Evolutionary conservation across 1,140 invertebrate species (phyloP).

Genomic region (Meloidogyne floridensis): DNA sequence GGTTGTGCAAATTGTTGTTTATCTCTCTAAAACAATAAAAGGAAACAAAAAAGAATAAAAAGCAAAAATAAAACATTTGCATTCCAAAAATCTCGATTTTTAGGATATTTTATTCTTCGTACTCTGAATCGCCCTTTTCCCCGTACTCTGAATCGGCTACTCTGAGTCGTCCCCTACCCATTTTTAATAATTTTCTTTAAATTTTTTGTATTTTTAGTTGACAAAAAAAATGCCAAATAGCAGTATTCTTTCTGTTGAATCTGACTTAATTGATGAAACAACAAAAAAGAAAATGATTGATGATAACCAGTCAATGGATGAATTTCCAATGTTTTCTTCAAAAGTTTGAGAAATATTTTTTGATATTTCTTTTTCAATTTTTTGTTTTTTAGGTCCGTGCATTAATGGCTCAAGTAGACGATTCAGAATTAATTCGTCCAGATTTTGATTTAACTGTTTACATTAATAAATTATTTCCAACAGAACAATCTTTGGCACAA

Average conservation of each 20-base stretch:
- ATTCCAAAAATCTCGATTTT: no score
- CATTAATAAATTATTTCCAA: conserved; percentile 94
- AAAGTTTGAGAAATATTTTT: conserved; percentile 11
- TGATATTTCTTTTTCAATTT: not conserved
- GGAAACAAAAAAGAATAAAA: no score
- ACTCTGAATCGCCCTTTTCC: no score
- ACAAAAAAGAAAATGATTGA: conserved; percentile 13
- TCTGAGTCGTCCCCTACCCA: no score
- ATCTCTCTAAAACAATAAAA: no score
- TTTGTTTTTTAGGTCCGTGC: conserved; percentile 36
- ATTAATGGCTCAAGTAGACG: conserved; percentile 43
- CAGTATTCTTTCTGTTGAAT: conserved; percentile 17
- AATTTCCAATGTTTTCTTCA: conserved; percentile 35
- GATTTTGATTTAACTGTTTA: conserved; percentile 73
- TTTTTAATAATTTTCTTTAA: no score
- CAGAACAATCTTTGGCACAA: conserved; percentile 76
- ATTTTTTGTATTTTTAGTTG: no score
- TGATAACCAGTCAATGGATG: conserved; percentile 22
- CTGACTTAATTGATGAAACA: conserved; percentile 2
- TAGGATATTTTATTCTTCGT: no score
- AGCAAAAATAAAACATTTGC: no score
- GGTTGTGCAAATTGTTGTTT: no score
- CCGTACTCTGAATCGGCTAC: no score
- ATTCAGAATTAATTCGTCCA: conserved; percentile 50
- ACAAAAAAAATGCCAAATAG: conserved; percentile 9